phyloP scores from a whole-genome alignment of 2,888 invertebrate species.

The Pterostichus madidus region DNA sequence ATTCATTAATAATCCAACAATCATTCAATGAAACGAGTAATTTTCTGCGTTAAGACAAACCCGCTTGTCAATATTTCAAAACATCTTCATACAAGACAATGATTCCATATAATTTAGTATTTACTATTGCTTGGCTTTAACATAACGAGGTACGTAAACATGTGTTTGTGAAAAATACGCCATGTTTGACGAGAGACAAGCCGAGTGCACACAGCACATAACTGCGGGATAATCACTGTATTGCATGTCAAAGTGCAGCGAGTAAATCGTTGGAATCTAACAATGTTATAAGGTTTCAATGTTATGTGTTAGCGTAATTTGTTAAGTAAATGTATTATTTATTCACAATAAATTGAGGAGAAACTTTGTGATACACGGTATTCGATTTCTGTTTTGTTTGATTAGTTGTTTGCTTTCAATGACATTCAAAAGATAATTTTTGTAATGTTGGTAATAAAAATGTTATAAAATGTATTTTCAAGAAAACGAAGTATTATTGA shows the following conservation, averaged over 20 bases:
- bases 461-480: too few species aligned
- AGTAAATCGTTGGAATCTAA: not conserved
- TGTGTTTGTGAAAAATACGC: not conserved
- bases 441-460: too few species aligned
- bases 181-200: not conserved
- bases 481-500: too few species aligned
- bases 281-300: slow-evolving; percentile 1
- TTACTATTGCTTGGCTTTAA: not conserved
- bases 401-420: not conserved
- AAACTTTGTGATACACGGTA: not conserved
- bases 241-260: slow-evolving; percentile 5
- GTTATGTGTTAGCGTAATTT: not conserved
- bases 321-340: slow-evolving; percentile 7
- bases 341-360: not conserved
- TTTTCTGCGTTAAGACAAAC: slow-evolving; percentile 1
- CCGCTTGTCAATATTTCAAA: slow-evolving; percentile 17
- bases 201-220: too few species aligned
- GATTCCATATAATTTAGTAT: not conserved
- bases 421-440: not conserved
- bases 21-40: not conserved
- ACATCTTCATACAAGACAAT: slow-evolving; percentile 8
- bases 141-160: not conserved
- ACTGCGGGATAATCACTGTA: not conserved
- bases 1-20: not conserved
- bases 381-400: not conserved